These are phyloP conservation scores for Belonocnema kinseyi DNA, from an alignment of 1,140 invertebrate species.

Conservation along the genomic window DNA sequence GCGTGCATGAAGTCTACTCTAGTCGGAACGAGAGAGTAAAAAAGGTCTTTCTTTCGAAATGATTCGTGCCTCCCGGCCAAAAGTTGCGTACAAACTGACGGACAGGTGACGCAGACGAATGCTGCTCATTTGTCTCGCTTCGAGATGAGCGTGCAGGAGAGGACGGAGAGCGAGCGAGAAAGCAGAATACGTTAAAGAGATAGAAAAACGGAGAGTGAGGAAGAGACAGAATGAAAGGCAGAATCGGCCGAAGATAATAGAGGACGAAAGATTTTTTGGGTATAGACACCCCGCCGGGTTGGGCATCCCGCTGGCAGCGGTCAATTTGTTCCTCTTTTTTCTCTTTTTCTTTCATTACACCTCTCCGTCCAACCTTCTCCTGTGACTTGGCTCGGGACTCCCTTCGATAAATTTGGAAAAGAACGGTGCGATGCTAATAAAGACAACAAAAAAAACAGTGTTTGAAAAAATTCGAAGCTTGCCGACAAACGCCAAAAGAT, in stretches of 20 bases:
- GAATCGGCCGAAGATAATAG: conserved; percentile 56
- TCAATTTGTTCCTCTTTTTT: conserved; percentile 70
- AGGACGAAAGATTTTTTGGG: conserved; percentile 63
- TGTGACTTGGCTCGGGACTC: conserved; percentile 33
- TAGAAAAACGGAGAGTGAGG: conserved; percentile 41
- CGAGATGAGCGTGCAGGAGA: conserved; percentile 61
- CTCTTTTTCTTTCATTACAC: conserved; percentile 49
- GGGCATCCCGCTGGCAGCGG: conserved; percentile 65
- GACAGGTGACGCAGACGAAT: conserved; percentile 76
- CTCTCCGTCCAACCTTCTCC: conserved; percentile 42
- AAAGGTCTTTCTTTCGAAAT: conserved; percentile 44
- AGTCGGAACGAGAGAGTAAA: conserved; percentile 31
- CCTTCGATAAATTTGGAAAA: conserved; percentile 3
- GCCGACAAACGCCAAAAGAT: neutral
- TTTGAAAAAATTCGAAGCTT: neutral
- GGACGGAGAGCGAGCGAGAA: conserved; percentile 40
- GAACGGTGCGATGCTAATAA: neutral
- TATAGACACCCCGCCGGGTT: conserved; percentile 64
- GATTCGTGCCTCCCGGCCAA: conserved; percentile 58
- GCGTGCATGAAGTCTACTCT: neutral
- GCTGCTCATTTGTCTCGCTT: conserved; percentile 75
- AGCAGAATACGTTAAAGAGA: conserved; percentile 40
- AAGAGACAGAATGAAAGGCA: conserved; percentile 45
- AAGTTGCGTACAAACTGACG: conserved; percentile 71
- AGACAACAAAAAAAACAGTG: neutral